These are phyloP conservation scores for Proterorhinus semilunaris DNA, from an alignment of 2,113 vertebrate genomes.

Conservation along the genomic window DNA sequence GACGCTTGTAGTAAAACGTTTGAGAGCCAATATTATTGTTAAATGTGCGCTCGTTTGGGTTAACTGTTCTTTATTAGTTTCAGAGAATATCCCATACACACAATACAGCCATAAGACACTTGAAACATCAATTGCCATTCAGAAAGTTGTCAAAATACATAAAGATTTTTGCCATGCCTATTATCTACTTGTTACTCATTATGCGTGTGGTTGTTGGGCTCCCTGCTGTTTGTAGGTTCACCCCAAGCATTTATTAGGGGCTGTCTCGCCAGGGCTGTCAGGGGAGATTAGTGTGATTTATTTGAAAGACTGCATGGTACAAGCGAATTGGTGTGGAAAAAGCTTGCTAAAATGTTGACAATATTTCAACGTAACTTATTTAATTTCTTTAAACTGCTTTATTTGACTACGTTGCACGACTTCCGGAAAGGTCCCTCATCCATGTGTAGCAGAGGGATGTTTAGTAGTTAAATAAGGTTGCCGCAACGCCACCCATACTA, in stretches of 20 bases:
- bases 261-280: slow-evolving; percentile 53
- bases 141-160: background rate
- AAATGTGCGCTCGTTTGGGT: slow-evolving; percentile 62
- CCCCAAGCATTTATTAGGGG: slow-evolving; percentile 63
- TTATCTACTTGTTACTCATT: slow-evolving; percentile 41
- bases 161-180: background rate
- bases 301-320: slow-evolving; percentile 35
- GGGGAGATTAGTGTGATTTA: slow-evolving; percentile 61
- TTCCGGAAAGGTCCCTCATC: no score
- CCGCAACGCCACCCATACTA: no score
- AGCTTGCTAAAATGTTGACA: no score
- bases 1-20: no score
- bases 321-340: slow-evolving; percentile 11
- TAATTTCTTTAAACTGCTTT: no score
- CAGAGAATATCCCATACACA: slow-evolving; percentile 35
- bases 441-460: no score
- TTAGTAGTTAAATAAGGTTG: no score
- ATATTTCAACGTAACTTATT: no score
- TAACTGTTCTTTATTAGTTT: slow-evolving; percentile 51
- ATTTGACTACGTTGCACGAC: no score
- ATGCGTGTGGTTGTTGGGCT: slow-evolving; percentile 50
- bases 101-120: no score
- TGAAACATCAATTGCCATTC: no score
- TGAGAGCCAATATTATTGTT: slow-evolving; percentile 25
- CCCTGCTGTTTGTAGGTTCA: slow-evolving; percentile 46